Percentiles rank a stretch among this genome's conserved stretches.
These are phyloP conservation scores for Pheucticus melanocephalus DNA, from an alignment of 2,113 vertebrate species.

Conservation along the genomic window DNA sequence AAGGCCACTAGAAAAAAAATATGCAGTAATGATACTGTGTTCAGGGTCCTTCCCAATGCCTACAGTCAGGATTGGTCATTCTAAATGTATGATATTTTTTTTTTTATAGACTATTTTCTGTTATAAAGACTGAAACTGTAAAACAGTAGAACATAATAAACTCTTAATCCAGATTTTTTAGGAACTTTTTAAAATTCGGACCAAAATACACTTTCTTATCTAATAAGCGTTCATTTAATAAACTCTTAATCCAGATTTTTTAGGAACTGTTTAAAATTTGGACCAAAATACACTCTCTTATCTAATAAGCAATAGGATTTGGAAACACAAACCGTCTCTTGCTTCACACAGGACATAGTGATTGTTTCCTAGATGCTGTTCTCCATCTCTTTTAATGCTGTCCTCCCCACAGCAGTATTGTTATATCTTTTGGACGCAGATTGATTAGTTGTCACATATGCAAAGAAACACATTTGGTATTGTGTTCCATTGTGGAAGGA, in stretches of 20 bases:
- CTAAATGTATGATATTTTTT: background rate
- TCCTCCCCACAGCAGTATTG: background rate
- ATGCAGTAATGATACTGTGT: background rate
- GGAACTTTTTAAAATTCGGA: background rate
- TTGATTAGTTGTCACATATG: background rate
- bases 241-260: background rate
- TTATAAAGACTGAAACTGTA: background rate
- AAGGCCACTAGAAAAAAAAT: background rate
- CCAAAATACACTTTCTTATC: background rate
- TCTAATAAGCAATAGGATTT: background rate
- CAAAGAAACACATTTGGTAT: background rate
- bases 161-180: background rate
- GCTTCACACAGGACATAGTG: background rate
- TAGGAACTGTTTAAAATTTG: background rate
- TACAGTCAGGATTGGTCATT: background rate
- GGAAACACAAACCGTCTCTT: background rate
- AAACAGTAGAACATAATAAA: background rate
- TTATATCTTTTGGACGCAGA: background rate
- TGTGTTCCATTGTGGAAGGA: background rate
- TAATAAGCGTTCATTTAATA: background rate
- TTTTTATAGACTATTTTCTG: background rate
- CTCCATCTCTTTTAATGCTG: background rate
- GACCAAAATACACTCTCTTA: background rate
- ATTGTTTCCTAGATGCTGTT: background rate
- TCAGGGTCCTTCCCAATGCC: background rate